Evolutionary conservation across 53 echinoderm and acorn worm species (phyloP).

Genomic region (Antedon mediterranea): DNA sequence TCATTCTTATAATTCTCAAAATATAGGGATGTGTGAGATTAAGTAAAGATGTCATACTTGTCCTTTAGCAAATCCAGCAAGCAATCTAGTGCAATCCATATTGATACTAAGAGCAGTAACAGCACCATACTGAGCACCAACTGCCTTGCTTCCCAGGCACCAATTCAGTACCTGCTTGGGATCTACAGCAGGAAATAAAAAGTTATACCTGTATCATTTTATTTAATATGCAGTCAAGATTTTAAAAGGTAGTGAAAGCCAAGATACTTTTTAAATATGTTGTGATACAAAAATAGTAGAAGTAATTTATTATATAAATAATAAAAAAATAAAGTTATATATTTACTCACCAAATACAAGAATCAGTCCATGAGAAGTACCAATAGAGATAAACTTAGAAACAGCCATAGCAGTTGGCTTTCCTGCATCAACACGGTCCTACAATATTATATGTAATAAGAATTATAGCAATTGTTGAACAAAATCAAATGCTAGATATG

Average conservation of each 20-base stretch:
- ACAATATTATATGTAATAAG: neutral
- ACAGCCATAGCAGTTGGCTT: constrained; percentile 90
- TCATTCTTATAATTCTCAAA: too few relatives aligned
- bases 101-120: constrained; percentile 90
- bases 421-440: constrained; percentile 98
- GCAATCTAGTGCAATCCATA: constrained; percentile 74
- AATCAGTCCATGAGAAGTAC: constrained; percentile 91
- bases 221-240: too few relatives aligned
- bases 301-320: too few relatives aligned
- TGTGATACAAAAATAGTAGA: too few relatives aligned
- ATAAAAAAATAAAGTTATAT: neutral
- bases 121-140: constrained; percentile 90
- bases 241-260: too few relatives aligned
- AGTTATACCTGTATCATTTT: too few relatives aligned
- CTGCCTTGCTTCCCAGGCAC: constrained; percentile 90
- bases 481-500: too few relatives aligned
- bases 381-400: constrained; percentile 68
- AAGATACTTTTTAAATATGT: too few relatives aligned
- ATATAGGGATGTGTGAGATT: too few relatives aligned
- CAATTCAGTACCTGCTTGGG: constrained; percentile 81
- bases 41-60: constrained; percentile 35
- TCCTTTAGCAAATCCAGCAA: constrained; percentile 94
- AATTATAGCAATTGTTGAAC: too few relatives aligned
- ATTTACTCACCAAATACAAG: constrained; percentile 75
- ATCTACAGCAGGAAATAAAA: constrained; percentile 22